Conservation (phyloP, 2,797 vertebrate genomes). For the Liasis olivaceus region DNA sequence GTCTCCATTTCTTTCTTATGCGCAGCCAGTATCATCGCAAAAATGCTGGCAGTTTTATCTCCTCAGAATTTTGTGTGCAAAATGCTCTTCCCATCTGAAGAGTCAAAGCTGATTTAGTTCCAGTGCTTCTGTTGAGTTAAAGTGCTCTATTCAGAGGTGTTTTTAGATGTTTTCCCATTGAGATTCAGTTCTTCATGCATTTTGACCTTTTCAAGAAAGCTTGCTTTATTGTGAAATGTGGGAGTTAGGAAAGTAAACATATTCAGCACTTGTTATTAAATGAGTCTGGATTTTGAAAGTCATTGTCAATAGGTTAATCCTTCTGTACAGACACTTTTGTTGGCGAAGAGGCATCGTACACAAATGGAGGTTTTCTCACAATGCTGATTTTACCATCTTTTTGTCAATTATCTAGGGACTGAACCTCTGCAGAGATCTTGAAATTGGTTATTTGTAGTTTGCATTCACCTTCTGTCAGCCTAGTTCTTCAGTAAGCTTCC, state of each 20-base stretch:
- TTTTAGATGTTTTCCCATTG: conserved; percentile 62
- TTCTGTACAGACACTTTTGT: conserved; percentile 73
- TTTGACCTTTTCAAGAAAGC: conserved; percentile 78
- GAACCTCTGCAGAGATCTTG: conserved; percentile 64
- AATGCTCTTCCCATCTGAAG: conserved; percentile 30
- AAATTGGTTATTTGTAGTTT: conserved; percentile 71
- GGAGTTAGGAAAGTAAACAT: conserved; percentile 80
- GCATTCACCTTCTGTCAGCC: conserved; percentile 64
- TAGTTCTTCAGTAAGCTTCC: conserved; percentile 67
- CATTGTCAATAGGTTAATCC: conserved; percentile 83
- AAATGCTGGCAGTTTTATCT: conserved; percentile 18
- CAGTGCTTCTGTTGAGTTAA: conserved; percentile 38
- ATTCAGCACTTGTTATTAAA: conserved; percentile 79
- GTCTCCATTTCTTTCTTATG: conserved; percentile 26
- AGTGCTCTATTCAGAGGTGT: conserved; percentile 42
- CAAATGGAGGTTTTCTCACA: conserved; percentile 77
- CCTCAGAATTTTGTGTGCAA: not conserved
- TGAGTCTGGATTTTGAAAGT: conserved; percentile 74
- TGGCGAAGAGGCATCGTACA: conserved; percentile 74
- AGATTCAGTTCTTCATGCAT: conserved; percentile 73
- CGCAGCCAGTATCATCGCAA: not conserved
- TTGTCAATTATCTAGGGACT: conserved; percentile 70
- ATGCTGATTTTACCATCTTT: conserved; percentile 74
- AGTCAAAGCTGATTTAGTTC: conserved; percentile 41
- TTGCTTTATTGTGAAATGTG: conserved; percentile 75